phyloP scores from a whole-genome alignment of 2,113 vertebrate species.

The Herpetotheres cachinnans region DNA sequence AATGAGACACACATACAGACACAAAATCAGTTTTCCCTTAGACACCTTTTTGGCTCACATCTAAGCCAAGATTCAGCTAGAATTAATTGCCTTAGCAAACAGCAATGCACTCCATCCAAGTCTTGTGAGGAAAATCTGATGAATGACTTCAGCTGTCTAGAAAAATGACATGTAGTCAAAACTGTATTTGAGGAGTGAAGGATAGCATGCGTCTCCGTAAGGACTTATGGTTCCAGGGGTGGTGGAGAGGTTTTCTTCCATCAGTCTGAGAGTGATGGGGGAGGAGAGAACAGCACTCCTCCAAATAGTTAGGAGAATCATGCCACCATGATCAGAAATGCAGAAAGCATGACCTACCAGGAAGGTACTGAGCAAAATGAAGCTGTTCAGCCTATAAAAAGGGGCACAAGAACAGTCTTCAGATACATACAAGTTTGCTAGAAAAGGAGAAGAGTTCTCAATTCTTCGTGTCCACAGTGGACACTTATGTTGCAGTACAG shows the following conservation, averaged over 20 bases:
- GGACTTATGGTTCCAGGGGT: background rate
- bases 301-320: background rate
- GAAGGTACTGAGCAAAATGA: background rate
- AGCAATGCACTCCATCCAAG: background rate
- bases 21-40: background rate
- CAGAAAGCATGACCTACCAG: background rate
- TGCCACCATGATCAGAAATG: background rate
- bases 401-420: rapidly evolving
- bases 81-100: background rate
- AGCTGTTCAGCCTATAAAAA: background rate
- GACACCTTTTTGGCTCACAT: conserved; percentile 41
- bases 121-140: conserved; percentile 16
- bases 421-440: background rate
- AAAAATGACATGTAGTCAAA: conserved; percentile 29
- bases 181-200: conserved; percentile 6
- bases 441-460: background rate
- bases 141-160: background rate
- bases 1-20: background rate
- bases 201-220: background rate
- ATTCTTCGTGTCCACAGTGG: background rate
- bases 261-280: background rate
- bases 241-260: conserved; percentile 29
- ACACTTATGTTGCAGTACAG: background rate
- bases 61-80: conserved; percentile 23
- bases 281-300: background rate